Conservation (phyloP, 2,888 invertebrate genomes). For the Drosophila aldrichi region DNA sequence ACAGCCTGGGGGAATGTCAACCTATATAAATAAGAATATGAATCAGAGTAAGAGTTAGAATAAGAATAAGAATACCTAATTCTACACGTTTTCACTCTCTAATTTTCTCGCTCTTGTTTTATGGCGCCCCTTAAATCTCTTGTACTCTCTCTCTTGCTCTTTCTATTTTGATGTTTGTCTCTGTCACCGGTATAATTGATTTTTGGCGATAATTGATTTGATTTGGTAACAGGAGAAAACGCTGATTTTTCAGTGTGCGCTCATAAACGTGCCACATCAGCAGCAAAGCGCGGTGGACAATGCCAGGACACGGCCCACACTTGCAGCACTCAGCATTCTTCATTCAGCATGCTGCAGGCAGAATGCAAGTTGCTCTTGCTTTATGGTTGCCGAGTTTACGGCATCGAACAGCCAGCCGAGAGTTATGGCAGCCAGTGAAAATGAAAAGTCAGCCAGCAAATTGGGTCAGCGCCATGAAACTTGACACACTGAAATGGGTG, state of each 20-base stretch:
- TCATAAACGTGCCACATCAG: slow-evolving; percentile 70
- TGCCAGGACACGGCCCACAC: slow-evolving; percentile 14
- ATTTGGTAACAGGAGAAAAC: slow-evolving; percentile 61
- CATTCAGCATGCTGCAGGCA: slow-evolving; percentile 7
- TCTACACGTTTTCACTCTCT: not conserved
- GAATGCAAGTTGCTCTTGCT: slow-evolving; percentile 16
- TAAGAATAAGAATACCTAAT: no score
- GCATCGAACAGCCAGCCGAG: slow-evolving; percentile 34
- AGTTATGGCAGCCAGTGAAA: slow-evolving; percentile 63
- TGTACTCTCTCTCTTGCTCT: not conserved
- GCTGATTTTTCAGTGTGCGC: slow-evolving; percentile 67
- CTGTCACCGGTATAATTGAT: slow-evolving; percentile 64
- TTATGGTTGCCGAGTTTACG: slow-evolving; percentile 44
- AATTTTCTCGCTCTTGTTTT: not conserved
- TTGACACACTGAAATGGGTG: slow-evolving; percentile 69
- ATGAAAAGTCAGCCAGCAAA: slow-evolving; percentile 70
- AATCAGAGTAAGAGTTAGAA: no score
- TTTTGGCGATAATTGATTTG: slow-evolving; percentile 76
- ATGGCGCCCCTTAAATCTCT: not conserved
- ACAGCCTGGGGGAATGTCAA: no score
- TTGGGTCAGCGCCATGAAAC: slow-evolving; percentile 75
- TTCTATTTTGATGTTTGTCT: slow-evolving; percentile 10
- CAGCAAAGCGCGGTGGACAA: slow-evolving; percentile 39
- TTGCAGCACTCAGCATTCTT: slow-evolving; percentile 13
- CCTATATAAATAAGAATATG: no score